phyloP scores from a whole-genome alignment of 2,888 invertebrate species.

The Scaptodrosophila latifasciaeformis region DNA sequence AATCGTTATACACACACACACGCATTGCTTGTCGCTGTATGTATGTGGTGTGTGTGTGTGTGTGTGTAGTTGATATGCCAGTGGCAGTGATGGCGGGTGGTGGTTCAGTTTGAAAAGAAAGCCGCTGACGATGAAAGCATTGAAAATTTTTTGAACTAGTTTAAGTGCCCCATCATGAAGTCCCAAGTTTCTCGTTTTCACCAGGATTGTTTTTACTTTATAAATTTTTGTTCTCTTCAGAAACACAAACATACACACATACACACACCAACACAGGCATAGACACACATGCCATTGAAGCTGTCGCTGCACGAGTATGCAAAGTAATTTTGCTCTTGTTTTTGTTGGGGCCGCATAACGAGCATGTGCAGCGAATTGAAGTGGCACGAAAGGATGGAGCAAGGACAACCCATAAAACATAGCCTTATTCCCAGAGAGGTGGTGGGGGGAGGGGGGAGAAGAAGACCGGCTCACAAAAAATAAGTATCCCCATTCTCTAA shows the following conservation, averaged over 20 bases:
- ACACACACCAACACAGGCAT: conserved; percentile 7
- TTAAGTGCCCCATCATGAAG: conserved; percentile 69
- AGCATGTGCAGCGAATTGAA: conserved; percentile 30
- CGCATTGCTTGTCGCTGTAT: conserved; percentile 1
- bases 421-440: conserved; percentile 8
- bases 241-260: conserved; percentile 24
- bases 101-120: conserved; percentile 36
- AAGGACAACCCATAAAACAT: conserved; percentile 62
- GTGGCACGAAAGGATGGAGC: conserved; percentile 21
- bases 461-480: too few relatives aligned
- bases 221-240: conserved; percentile 42
- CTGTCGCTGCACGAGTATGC: conserved; percentile 60
- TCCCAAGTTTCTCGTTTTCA: conserved; percentile 68
- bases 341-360: conserved; percentile 37
- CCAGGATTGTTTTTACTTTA: conserved; percentile 69
- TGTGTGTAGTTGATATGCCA: conserved; percentile 51
- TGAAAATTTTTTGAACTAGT: conserved; percentile 67
- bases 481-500: too few relatives aligned
- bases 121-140: conserved; percentile 49
- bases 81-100: conserved; percentile 30
- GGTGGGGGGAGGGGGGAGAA: not conserved
- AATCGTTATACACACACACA: conserved; percentile 35
- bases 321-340: conserved; percentile 66
- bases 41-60: conserved; percentile 19
- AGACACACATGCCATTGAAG: conserved; percentile 16